These are phyloP conservation scores for Dallia pectoralis DNA, from an alignment of 2,797 vertebrate genomes.

Conservation along the genomic window DNA sequence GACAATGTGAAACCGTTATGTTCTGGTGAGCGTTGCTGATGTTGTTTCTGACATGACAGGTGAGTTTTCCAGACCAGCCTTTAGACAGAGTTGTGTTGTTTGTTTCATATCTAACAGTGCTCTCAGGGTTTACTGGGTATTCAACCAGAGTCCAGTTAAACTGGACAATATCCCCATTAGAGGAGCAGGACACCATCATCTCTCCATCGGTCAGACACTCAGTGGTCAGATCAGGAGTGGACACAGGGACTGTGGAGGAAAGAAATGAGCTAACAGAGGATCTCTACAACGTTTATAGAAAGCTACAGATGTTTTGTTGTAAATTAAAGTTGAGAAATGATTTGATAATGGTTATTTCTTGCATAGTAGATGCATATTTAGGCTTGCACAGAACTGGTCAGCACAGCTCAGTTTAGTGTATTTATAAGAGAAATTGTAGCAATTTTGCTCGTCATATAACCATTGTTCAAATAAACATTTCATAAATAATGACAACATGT, in stretches of 20 bases:
- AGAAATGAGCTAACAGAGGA: background rate
- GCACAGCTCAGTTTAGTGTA: too few relatives aligned
- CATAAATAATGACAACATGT: background rate
- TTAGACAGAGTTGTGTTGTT: constrained; percentile 47
- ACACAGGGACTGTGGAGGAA: constrained; percentile 53
- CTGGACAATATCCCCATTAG: constrained; percentile 29
- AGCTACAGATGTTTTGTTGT: background rate
- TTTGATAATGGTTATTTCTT: too few relatives aligned
- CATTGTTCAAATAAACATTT: background rate
- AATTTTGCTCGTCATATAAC: too few relatives aligned
- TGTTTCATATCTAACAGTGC: fast-evolving
- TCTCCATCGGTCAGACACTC: constrained; percentile 55
- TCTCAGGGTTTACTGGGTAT: too few relatives aligned
- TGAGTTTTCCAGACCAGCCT: constrained; percentile 26
- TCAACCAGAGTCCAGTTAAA: too few relatives aligned
- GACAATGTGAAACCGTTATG: background rate
- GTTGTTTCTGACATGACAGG: constrained; percentile 46
- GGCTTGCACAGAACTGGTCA: too few relatives aligned
- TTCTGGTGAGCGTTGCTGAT: fast-evolving
- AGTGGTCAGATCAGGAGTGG: constrained; percentile 30
- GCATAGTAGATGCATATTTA: too few relatives aligned
- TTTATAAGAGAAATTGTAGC: too few relatives aligned
- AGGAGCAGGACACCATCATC: constrained; percentile 44
- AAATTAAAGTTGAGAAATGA: background rate
- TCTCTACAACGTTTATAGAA: background rate